These are phyloP conservation scores for Aphidoletes aphidimyza DNA, from an alignment of 2,888 invertebrate genomes.

Conservation along the genomic window DNA sequence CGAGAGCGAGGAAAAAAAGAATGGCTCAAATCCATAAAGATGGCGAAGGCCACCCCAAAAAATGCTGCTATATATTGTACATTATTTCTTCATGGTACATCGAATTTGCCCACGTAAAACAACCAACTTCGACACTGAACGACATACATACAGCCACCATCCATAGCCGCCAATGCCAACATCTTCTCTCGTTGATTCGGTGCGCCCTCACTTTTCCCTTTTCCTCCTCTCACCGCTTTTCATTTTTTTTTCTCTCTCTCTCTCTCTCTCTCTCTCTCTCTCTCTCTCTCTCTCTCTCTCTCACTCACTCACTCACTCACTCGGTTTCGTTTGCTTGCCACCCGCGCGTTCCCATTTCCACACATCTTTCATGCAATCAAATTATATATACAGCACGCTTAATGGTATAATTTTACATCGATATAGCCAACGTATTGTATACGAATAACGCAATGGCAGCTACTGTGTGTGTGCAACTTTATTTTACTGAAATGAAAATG, in stretches of 20 bases:
- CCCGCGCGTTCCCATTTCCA: not conserved
- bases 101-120: conserved; percentile 45
- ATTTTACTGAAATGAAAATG: not conserved
- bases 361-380: conserved; percentile 1
- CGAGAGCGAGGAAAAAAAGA: not conserved
- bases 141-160: conserved; percentile 44
- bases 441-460: not conserved
- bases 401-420: conserved; percentile 41
- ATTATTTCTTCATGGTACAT: conserved; percentile 51
- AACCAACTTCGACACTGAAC: conserved; percentile 35
- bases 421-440: conserved; percentile 13
- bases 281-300: too few species aligned
- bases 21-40: conserved; percentile 33
- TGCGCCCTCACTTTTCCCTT: too few species aligned
- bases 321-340: not conserved
- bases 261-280: too few species aligned
- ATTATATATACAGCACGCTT: conserved; percentile 24
- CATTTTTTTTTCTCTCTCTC: too few species aligned
- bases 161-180: conserved; percentile 39
- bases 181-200: conserved; percentile 34
- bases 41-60: conserved; percentile 51
- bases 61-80: conserved; percentile 50
- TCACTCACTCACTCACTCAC: too few species aligned
- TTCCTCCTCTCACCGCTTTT: too few species aligned
- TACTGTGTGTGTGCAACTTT: conserved; percentile 47